A percentile compares a stretch with the other conserved stretches of the same genome.
Evolutionary conservation across 2,888 invertebrate species (phyloP).

Genomic region (Siphonodentalium dalli): DNA sequence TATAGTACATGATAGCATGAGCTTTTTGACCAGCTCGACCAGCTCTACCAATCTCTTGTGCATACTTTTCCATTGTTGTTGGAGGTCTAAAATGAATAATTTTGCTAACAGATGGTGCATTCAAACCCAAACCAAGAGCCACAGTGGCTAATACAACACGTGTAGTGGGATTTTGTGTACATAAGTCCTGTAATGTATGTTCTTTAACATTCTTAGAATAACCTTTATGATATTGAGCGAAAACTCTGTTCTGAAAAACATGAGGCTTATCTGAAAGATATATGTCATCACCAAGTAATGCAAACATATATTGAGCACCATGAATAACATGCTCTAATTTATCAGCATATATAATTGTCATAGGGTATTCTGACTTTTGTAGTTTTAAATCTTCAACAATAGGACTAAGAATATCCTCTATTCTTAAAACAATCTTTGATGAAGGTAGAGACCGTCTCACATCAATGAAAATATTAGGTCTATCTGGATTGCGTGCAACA

Average conservation of each 20-base stretch:
- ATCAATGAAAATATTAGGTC: conserved; percentile 19
- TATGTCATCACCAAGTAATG: conserved; percentile 10
- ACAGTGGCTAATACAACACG: conserved; percentile 25
- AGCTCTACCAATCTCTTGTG: conserved; percentile 31
- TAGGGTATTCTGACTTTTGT: conserved; percentile 5
- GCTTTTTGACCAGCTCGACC: conserved; percentile 25
- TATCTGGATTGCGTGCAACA: conserved; percentile 13
- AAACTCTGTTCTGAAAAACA: conserved; percentile 22
- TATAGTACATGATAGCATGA: conserved; percentile 22
- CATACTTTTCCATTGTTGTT: conserved; percentile 25
- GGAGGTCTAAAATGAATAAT: conserved; percentile 30
- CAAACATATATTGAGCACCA: conserved; percentile 20
- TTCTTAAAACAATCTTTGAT: conserved; percentile 11
- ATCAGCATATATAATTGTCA: conserved; percentile 23
- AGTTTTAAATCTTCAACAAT: conserved; percentile 5
- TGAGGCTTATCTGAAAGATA: conserved; percentile 14
- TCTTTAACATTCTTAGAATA: conserved; percentile 28
- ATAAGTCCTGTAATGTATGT: conserved; percentile 20
- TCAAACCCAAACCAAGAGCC: conserved; percentile 29
- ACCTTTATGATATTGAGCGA: conserved; percentile 28
- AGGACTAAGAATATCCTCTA: conserved; percentile 17
- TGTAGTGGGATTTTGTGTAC: conserved; percentile 15
- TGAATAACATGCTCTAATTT: conserved; percentile 21
- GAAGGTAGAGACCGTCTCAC: conserved; percentile 10
- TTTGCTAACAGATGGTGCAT: conserved; percentile 21